Base-by-base conservation (phyloP, 2,113 vertebrate genomes). In the Desmodus rotundus region DNA sequence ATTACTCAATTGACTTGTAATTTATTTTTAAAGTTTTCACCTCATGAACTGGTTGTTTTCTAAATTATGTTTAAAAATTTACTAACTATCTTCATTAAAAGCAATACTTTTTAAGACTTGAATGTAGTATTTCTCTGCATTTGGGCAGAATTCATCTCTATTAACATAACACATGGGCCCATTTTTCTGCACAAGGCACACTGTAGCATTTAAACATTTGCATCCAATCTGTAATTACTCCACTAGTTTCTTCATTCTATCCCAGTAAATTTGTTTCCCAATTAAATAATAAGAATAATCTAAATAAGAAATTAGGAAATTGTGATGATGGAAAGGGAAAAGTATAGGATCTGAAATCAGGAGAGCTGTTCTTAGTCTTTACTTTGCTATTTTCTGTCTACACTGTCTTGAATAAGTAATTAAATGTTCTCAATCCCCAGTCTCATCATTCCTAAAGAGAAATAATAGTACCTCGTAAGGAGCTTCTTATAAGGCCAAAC, bases 221-320 rank as follows among this genome's bases (percentile, higher is more conserved):
- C 31, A 65, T 54, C 54, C 36, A 38, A 13, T 43, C 41, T 76
- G 28, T 15, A 82, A 68, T 65, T 47, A 77, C n/a, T 94, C 22
- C 17, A 3, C 61, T 88, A 58, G 33, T 86, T 72, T 61, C 43
- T 95, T 94, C 61, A 87, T 78, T 78, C 50, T 92, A 13, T 8
- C 17, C 56, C 73, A 43, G 65, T 43, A 58, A 76, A 87, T 82
- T 50, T 85, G 70, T 92, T 92, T 87, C 45, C 38, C 82, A 85
- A 43, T 50, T 52, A 82, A 36, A 65, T 78, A 80, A 87, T 2
- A 63, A 93, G 4, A 86, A 80, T 74, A 33, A 85, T 70, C 12
- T 90, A 95, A 96, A 81, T 43, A 81, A 76, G n/a, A 93, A 70
- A 84, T 67, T 70, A 88, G 67, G 31, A 28, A 89, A 65, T 22